A percentile compares a stretch with the other conserved stretches of the same genome.
phyloP scores from a whole-genome alignment of 23 tunicate genomes.

The Clavelina lepadiformis region DNA sequence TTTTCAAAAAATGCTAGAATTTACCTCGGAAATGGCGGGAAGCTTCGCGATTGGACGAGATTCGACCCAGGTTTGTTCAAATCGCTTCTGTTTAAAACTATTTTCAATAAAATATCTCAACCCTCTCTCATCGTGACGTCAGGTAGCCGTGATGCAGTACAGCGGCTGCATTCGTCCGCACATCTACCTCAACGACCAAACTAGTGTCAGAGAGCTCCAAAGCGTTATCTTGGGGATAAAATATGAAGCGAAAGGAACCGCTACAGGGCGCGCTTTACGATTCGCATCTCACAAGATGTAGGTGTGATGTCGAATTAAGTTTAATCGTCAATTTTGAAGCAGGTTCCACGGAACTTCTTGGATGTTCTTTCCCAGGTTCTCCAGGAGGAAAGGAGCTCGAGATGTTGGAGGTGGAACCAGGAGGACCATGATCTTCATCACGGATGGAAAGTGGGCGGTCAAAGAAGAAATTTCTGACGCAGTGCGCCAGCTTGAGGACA shows the following conservation, averaged over 20 bases:
- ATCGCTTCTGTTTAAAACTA: neutral
- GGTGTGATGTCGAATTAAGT: neutral
- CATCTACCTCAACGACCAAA: conserved; percentile 8
- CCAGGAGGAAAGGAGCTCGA: conserved; percentile 15
- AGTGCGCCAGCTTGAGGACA: conserved; percentile 9
- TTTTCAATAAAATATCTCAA: too few relatives aligned
- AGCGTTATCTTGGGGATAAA: conserved; percentile 34
- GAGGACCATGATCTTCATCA: conserved; percentile 12
- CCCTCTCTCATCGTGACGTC: too few relatives aligned
- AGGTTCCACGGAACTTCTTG: neutral
- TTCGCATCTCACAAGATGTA: conserved; percentile 14
- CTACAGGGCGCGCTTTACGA: conserved; percentile 10
- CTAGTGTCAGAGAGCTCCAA: conserved; percentile 16
- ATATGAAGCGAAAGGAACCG: conserved; percentile 33
- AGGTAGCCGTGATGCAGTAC: conserved; percentile 34
- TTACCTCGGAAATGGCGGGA: conserved; percentile 15
- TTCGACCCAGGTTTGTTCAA: conserved; percentile 23
- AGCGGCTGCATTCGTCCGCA: conserved; percentile 32
- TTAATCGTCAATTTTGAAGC: neutral
- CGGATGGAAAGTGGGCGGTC: conserved; percentile 29
- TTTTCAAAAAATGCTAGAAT: conserved; percentile 17
- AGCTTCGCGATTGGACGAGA: conserved; percentile 8
- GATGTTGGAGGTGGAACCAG: conserved; percentile 1
- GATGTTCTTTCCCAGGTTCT: conserved; percentile 7
- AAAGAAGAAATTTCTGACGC: conserved; percentile 3